Evolutionary conservation across 30 jellyfish, hydroid and myxozoan genomes (phyloP).

Genomic region (Pseudorhiza aurosa): DNA sequence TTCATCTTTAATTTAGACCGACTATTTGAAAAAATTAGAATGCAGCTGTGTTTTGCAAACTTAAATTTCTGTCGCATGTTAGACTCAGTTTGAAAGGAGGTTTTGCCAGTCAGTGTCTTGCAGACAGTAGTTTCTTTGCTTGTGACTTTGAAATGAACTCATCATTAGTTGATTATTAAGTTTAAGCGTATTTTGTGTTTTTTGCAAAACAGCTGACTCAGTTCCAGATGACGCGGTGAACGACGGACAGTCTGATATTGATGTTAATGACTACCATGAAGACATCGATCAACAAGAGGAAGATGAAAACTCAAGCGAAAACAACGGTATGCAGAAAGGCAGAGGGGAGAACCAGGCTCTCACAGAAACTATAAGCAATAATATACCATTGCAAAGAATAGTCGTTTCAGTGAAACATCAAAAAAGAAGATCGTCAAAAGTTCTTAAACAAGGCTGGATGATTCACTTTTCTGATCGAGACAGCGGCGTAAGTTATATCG

Average conservation of each 20-base stretch:
- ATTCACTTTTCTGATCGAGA: slow-evolving; percentile 84
- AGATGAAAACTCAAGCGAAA: slow-evolving; percentile 54
- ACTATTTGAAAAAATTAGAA: no score
- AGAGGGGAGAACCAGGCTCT: slow-evolving; percentile 55
- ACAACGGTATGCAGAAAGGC: slow-evolving; percentile 50
- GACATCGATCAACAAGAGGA: slow-evolving; percentile 69
- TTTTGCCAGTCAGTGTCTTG: no score
- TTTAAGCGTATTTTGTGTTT: neutral
- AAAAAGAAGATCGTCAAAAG: slow-evolving; percentile 85
- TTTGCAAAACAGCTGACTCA: slow-evolving; percentile 54
- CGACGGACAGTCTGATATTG: slow-evolving; percentile 61
- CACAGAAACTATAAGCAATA: slow-evolving; percentile 76
- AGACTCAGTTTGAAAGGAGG: no score
- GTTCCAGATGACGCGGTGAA: slow-evolving; percentile 69
- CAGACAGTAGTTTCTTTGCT: no score
- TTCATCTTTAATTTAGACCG: no score
- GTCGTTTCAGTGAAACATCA: slow-evolving; percentile 90
- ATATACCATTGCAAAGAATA: slow-evolving; percentile 91
- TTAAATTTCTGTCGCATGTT: no score
- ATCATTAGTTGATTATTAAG: no score
- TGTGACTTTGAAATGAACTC: no score
- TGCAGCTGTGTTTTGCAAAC: no score
- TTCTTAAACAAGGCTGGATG: slow-evolving; percentile 92
- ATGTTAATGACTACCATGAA: slow-evolving; percentile 40
- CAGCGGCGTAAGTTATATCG: slow-evolving; percentile 60